Conservation (phyloP, 2,888 invertebrate species). For the Micoletzkya japonica region DNA sequence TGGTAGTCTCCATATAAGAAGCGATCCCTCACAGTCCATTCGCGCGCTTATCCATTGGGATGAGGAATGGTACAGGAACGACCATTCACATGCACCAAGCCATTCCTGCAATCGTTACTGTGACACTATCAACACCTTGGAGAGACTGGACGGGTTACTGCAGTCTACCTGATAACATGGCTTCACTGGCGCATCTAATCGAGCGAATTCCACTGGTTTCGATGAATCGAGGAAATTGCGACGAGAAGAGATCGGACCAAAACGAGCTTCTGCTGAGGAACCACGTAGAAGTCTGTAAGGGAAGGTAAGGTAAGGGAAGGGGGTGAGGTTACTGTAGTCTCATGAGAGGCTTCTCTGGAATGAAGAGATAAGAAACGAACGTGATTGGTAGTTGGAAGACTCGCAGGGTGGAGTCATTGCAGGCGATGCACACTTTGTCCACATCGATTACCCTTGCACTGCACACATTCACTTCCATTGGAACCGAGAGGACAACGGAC, state of each 20-base stretch:
- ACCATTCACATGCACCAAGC: conserved; percentile 2
- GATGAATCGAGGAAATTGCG: conserved; percentile 7
- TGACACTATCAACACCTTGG: not conserved
- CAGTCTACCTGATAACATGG: conserved; percentile 17
- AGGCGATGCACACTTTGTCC: conserved; percentile 75
- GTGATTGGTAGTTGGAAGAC: conserved; percentile 92
- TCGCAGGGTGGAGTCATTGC: conserved; percentile 92
- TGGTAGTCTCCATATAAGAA: conserved; percentile 46
- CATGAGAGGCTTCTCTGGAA: too few species aligned
- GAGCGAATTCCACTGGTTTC: conserved; percentile 20
- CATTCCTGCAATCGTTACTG: conserved; percentile 21
- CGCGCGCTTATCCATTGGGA: not conserved
- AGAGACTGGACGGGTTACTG: not conserved
- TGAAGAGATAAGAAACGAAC: too few species aligned
- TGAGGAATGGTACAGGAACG: conserved; percentile 8
- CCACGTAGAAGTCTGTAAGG: conserved; percentile 25
- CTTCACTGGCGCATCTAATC: conserved; percentile 13
- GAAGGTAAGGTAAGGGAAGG: too few species aligned
- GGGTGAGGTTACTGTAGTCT: too few species aligned
- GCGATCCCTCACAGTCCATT: conserved; percentile 32
- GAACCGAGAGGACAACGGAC: conserved; percentile 43
- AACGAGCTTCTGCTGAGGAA: conserved; percentile 9
- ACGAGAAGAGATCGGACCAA: conserved; percentile 2
- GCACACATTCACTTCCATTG: conserved; percentile 43
- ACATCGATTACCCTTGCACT: conserved; percentile 60